phyloP scores from a whole-genome alignment of 2,113 vertebrate genomes.

The Burhinus oedicnemus region DNA sequence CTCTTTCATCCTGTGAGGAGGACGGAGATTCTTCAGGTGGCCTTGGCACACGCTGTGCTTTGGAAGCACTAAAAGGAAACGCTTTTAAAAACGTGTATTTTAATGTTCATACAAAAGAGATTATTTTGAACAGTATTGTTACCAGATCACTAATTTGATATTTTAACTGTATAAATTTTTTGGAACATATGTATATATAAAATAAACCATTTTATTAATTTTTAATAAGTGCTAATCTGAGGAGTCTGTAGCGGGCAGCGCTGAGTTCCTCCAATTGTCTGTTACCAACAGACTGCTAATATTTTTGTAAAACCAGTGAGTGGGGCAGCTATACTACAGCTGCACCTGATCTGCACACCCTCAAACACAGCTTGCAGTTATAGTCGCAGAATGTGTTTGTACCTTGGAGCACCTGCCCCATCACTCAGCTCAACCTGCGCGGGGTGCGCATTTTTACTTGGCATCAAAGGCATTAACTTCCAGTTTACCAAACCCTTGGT shows the following conservation, averaged over 20 bases:
- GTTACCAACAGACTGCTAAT: not conserved
- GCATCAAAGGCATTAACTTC: not conserved
- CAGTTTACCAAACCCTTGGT: not conserved
- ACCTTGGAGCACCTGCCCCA: not conserved
- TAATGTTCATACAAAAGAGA: slow-evolving; percentile 93
- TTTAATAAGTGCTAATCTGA: slow-evolving; percentile 71
- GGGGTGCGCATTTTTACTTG: not conserved
- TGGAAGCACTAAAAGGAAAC: slow-evolving; percentile 81
- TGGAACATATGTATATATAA: slow-evolving; percentile 86
- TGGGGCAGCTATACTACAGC: not conserved
- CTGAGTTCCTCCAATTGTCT: not conserved
- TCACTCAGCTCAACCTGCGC: not conserved
- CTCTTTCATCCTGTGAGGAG: slow-evolving; percentile 77
- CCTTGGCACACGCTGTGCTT: slow-evolving; percentile 84
- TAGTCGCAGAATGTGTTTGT: not conserved
- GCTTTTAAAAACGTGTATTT: slow-evolving; percentile 85
- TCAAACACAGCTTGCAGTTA: not conserved
- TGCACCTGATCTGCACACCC: not conserved
- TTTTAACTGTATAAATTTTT: slow-evolving; percentile 90
- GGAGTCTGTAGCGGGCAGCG: slow-evolving; percentile 56
- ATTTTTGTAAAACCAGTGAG: not conserved
- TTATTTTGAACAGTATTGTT: slow-evolving; percentile 96
- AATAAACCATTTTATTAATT: slow-evolving; percentile 91
- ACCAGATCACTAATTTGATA: slow-evolving; percentile 90
- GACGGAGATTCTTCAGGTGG: slow-evolving; percentile 80